phyloP scores from a whole-genome alignment of 1,140 invertebrate genomes.

The Leptonema lineaticorne region DNA sequence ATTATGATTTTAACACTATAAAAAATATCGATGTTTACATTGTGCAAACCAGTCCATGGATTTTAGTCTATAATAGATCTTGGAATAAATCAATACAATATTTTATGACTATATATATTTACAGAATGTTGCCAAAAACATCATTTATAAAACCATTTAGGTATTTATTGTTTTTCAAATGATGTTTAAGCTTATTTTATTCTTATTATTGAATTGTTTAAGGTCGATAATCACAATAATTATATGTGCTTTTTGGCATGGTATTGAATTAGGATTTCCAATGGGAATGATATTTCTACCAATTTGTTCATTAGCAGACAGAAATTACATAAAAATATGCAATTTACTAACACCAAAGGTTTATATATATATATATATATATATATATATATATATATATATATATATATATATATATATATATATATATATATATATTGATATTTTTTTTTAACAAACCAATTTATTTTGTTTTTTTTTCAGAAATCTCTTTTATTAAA shows the following conservation, averaged over 20 bases:
- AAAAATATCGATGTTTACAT: conserved; percentile 14
- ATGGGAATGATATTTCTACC: background rate
- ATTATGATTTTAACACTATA: conserved; percentile 32
- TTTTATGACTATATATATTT: conserved; percentile 23
- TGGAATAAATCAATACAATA: conserved; percentile 29
- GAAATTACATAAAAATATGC: background rate
- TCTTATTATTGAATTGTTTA: background rate
- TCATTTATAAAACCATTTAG: background rate
- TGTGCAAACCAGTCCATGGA: conserved; percentile 2
- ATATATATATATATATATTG: no score
- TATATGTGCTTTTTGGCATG: conserved; percentile 21
- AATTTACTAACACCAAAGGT: background rate
- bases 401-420: background rate
- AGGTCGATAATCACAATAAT: conserved; percentile 1
- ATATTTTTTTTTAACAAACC: no score
- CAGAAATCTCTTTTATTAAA: background rate
- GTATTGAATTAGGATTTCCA: conserved; percentile 13
- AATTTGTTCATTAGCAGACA: background rate
- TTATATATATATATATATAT: background rate
- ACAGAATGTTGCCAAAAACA: background rate
- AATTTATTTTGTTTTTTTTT: no score
- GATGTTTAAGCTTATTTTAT: background rate
- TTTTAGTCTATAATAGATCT: background rate
- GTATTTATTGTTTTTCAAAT: conserved; percentile 6
- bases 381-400: background rate